Evolutionary conservation across 2,113 vertebrate genomes (phyloP), one percentile per base, ranked within the genome.

Genomic region (Halichoerus grypus): DNA sequence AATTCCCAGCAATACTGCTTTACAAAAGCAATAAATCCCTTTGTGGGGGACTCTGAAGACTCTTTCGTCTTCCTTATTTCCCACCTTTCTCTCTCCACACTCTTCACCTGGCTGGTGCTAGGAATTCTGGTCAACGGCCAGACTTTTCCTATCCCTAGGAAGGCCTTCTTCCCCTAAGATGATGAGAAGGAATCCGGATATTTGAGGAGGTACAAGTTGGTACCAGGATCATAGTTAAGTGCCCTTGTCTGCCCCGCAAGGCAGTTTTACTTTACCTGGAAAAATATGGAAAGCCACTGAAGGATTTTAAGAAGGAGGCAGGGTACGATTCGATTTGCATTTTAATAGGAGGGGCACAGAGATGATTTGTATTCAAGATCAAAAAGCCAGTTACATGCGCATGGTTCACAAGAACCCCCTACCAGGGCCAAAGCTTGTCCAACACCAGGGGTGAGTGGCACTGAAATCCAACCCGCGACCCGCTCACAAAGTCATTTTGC

Each of bases 401-500:
- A 53, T 21, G 39, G 28, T 15, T 13, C 0, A 14, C 9, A 5
- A n/a, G 4, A 82, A 33, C 31, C 94, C 0, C 0, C 15, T 36
- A 2, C 13, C 61, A 51, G 36, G 76, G 7, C 7, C 42, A 46
- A 26, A 22, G n/a, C 24, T 69, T 71, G 57, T 15, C 49, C 24
- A 74, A 57, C 24, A 15, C 31, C 33, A 82, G 3, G 6, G 65
- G 19, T 53, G 65, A 90, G 19, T 1, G 15, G 33, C 28, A 4
- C 21, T 94, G 24, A 80, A 71, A 84, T 71, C 19, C 59, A 71
- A 36, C 8, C 81, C 39, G 12, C 3, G 8, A 57, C 42, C 15
- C 3, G 31, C 36, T 85, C 71, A 80, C 4, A 67, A 51, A 55
- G 46, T 19, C 18, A 39, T 28, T 51, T 46, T 14, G 5, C 4